A percentile compares a stretch with the other conserved stretches of the same genome.
Conservation (phyloP, 2,113 vertebrate genomes). For the Stercorarius parasiticus region DNA sequence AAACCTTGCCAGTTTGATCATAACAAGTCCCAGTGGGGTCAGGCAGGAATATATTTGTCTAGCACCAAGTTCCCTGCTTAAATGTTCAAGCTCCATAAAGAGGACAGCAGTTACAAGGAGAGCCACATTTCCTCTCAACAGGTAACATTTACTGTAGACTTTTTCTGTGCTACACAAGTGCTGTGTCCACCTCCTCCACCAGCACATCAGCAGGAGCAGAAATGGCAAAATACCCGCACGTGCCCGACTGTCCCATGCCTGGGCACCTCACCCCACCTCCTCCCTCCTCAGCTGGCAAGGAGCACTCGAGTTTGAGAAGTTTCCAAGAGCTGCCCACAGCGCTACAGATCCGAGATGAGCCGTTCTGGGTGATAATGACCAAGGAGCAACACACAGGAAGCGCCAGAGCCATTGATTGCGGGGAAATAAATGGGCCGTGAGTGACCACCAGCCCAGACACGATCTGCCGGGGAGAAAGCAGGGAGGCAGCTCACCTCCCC, state of each 20-base stretch:
- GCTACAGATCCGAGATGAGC: background rate
- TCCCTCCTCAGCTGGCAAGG: background rate
- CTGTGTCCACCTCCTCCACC: background rate
- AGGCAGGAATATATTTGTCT: background rate
- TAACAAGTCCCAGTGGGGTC: background rate
- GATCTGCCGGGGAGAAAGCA: background rate
- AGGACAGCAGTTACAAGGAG: background rate
- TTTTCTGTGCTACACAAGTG: accelerated
- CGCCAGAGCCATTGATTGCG: background rate
- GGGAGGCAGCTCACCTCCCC: background rate
- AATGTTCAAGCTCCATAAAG: accelerated
- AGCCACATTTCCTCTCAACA: background rate
- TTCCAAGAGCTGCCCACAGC: background rate
- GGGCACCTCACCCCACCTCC: background rate
- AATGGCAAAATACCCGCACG: accelerated
- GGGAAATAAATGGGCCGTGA: background rate
- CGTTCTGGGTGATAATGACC: accelerated
- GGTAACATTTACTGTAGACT: background rate
- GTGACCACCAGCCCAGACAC: background rate
- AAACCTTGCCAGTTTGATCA: background rate
- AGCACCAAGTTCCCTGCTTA: background rate
- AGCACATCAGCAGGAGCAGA: background rate
- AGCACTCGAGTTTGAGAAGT: background rate
- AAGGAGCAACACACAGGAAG: background rate
- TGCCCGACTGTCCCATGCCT: accelerated